Base-by-base conservation (phyloP, 2,888 invertebrate species). In the Germaria angustata region DNA sequence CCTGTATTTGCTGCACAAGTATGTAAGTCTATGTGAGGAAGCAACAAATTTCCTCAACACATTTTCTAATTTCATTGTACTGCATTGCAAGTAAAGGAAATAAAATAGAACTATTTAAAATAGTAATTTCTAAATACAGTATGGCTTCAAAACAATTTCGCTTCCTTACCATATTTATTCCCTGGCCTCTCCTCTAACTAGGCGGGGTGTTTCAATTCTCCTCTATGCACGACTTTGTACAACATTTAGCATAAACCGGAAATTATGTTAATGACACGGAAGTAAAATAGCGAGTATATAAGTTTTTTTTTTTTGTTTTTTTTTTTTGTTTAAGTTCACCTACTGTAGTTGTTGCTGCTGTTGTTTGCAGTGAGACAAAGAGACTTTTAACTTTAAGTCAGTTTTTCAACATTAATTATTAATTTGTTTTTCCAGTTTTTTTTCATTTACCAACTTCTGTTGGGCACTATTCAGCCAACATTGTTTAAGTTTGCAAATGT, bases 211-310 rank as follows among this genome's bases (percentile, higher is more conserved):
- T 11, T 32, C 4, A 73, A n/a, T 24, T 20, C 15, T n/a, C n/a
- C 20, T 28, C 15, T 63, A 3, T 24, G 46, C 13, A 17, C 15
- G 17, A 9, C 51, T 61, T 51, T 46, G n/a, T 57, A 55, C 34
- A 57, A 44, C 72, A 57, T 65, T 82, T 65, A 44, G 53, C 79
- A 78, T 59, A 69, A 69, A 75, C 69, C 46, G 82, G 79, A 79
- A 78, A 82, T 78, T 57, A 59, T 75, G 79, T 71, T 79, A 79
- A 82, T 82, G 79, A 79, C 79, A 79, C 82, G 82, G 82, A 82
- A 82, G 82, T 73, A 71, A 75, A 69, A 68, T 51, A 78, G 55
- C 39, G 55, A 65, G 11, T 34, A 53, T 17, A 61, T 5, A 49
- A 13, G 55, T 63, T 57, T 39, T 24, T 15, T 32, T 66, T 32